Evolutionary conservation across 2,888 invertebrate genomes (phyloP), one percentile per base, ranked within the genome.

Genomic region (Eilema griseolum): DNA sequence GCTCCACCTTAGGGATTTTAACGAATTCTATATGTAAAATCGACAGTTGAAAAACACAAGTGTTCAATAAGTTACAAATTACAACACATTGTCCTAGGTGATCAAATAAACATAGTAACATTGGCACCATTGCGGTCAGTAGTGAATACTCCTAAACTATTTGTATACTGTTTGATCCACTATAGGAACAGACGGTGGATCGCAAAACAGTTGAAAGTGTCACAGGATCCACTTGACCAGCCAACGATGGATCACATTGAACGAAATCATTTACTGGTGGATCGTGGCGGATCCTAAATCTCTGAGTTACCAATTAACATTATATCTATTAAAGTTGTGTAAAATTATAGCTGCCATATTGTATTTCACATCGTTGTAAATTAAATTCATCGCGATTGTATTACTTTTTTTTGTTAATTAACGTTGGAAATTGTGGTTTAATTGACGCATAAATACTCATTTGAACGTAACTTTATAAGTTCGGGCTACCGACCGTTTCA

Each of bases 391-490:
- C 61, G 28, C 61, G 68, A 74, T 75, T 65, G 71, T 70, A 59
- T 14, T 26, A 70, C 62, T 67, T 56, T 80, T 77, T 74, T 69
- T 73, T 66, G 66, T 77, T 62, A 78, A 80, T 80, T 74, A 59
- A 71, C 64, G 52, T 63, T 64, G 26, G 2, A 33, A 67, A 62
- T 56, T 41, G 31, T 52, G 23, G 26, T 61, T 77, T 81, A 80
- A 79, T 74, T 81, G 74, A 72, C 71, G 31, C 65, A 70, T 81
- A 71, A 71, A 65, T 70, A 67, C 59, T 70, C 69, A 74, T 76
- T 70, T 74, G 62, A 74, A 60, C 10, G 11, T 68, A 60, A 23
- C 26, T 72, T 73, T 72, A 70, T 63, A 61, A 66, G 28, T 31
- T n/a, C 12, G 23, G 12, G 71, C 74, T 75, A 69, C 72, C 60